phyloP scores from a whole-genome alignment of 2,113 vertebrate species.

The Sturnira hondurensis region DNA sequence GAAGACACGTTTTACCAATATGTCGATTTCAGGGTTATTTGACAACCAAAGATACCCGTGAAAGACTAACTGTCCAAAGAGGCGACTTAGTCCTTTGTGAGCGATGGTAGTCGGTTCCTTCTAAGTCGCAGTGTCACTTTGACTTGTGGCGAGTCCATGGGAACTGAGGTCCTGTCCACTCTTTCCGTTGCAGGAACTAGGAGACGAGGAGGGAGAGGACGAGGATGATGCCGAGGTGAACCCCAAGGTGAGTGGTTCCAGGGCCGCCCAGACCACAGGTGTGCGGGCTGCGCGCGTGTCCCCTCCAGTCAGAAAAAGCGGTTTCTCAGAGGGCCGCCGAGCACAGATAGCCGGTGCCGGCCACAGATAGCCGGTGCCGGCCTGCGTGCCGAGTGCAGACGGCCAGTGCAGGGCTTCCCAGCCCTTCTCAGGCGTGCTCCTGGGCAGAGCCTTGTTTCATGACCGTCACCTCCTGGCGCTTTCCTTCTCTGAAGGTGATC shows the following conservation, averaged over 20 bases:
- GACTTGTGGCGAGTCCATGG: fast-evolving
- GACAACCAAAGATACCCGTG: no score
- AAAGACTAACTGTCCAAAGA: not conserved
- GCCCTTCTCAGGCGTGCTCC: no score
- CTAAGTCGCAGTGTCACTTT: fast-evolving
- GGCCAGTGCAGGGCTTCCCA: no score
- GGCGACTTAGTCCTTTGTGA: fast-evolving
- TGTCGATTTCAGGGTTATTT: not conserved
- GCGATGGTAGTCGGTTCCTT: fast-evolving
- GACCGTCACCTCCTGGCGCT: no score
- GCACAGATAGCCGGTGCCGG: no score
- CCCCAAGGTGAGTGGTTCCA: constrained; percentile 84
- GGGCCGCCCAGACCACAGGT: fast-evolving
- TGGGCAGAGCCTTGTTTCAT: no score
- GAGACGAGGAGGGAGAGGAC: constrained; percentile 93
- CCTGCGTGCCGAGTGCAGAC: no score
- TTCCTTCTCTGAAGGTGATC: no score
- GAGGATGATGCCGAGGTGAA: constrained; percentile 90
- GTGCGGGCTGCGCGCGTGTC: no score
- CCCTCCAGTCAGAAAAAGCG: no score
- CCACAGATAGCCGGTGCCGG: no score
- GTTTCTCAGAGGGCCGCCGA: no score
- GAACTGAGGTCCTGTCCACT: not conserved
- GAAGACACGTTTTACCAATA: not conserved
- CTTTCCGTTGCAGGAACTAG: constrained; percentile 87